Evolutionary conservation across 1,140 invertebrate genomes (phyloP), one percentile per base, ranked within the genome.

Genomic region (Cylas formicarius): DNA sequence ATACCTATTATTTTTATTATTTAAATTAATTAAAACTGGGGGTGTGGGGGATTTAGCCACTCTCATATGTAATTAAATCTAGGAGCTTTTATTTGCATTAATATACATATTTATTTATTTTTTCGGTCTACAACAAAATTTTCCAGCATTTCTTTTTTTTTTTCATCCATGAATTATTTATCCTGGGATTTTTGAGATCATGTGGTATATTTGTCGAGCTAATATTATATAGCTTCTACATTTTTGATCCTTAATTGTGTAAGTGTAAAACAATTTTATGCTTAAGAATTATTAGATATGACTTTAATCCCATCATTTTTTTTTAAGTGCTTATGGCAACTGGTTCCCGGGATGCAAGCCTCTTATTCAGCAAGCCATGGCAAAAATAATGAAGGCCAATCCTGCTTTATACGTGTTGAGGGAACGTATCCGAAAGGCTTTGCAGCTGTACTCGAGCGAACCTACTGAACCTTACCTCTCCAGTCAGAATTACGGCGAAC

Each of bases 351-450:
- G 96, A 21, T 91, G 88, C 63, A 99, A 99, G 61, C 93, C 95
- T 0, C 74, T 99, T 1, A 98, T 99, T 52, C 96, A 99, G 62
- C 95, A 99, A 69, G 96, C 96, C 0, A 99, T 99, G 96, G 95
- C 95, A 0, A 99, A 99, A 68, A 99, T 99, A 32, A 99, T 99
- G 92, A 99, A 99, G 68, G 95, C 97, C 1, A 99, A 99, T 75
- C 96, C 97, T 0, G 96, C 97, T 0, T 68, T 99, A 35, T 99
- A 99, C 67, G 97, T 99, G 38, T 68, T 99, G 21, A 74, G 97
- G 14, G 97, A 99, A 67, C 79, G 97, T 55, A 99, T 99, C 24
- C 76, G 97, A 3, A 99, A 99, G 68, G 97, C 95, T 4, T 67
- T 99, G 14, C 97, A 99, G 61, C 71, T 99, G 4, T 99, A 99